Evolutionary conservation across 1,140 invertebrate species (phyloP).

Genomic region (Polypedilum vanderplanki): DNA sequence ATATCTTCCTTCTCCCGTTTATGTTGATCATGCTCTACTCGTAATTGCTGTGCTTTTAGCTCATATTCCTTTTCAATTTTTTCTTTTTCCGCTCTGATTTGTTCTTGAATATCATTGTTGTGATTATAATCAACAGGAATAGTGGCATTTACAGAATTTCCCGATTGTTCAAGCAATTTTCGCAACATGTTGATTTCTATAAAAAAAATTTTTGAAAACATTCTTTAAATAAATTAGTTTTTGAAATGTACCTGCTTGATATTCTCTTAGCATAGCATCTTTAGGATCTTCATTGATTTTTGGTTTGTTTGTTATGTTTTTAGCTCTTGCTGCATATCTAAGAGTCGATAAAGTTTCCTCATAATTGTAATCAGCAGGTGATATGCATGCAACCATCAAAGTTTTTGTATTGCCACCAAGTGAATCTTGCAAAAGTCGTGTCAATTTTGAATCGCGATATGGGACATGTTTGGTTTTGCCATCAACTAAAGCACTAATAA

Average conservation of each 20-base stretch:
- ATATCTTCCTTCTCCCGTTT: neutral
- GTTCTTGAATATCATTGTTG: neutral
- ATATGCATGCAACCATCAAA: conserved; percentile 88
- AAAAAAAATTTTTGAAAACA: too few relatives aligned
- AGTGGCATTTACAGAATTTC: conserved; percentile 24
- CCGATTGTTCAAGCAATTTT: conserved; percentile 52
- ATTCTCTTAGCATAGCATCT: conserved; percentile 78
- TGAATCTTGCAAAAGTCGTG: conserved; percentile 79
- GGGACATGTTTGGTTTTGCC: conserved; percentile 87
- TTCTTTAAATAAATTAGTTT: too few relatives aligned
- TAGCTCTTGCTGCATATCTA: conserved; percentile 81
- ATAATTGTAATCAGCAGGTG: conserved; percentile 80
- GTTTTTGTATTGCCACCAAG: conserved; percentile 91
- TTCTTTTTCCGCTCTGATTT: neutral
- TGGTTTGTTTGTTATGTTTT: conserved; percentile 90
- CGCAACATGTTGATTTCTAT: conserved; percentile 68
- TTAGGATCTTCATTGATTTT: conserved; percentile 91
- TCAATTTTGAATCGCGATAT: conserved; percentile 90
- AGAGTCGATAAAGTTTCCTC: conserved; percentile 87
- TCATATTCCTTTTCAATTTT: neutral
- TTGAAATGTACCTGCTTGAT: conserved; percentile 53
- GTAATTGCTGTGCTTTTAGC: neutral
- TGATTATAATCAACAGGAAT: neutral
- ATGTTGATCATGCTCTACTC: neutral
- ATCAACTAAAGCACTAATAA: conserved; percentile 87